These are phyloP conservation scores for Leptinotarsa undecemlineata DNA, from an alignment of 1,140 invertebrate genomes.

Conservation along the genomic window DNA sequence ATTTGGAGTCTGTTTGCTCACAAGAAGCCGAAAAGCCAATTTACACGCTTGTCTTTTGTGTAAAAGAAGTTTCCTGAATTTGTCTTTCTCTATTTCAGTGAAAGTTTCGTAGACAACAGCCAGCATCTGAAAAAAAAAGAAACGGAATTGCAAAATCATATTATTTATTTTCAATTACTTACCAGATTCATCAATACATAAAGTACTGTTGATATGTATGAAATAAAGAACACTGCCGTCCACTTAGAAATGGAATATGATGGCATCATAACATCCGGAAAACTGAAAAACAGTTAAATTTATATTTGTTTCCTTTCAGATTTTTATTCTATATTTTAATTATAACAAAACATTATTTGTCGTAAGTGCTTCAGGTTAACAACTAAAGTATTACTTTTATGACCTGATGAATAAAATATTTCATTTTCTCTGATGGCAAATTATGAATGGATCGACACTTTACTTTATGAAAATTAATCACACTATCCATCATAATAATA, in stretches of 20 bases:
- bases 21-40: slow-evolving; percentile 78
- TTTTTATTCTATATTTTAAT: too few relatives aligned
- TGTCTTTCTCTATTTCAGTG: slow-evolving; percentile 84
- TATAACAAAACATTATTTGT: too few relatives aligned
- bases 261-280: slow-evolving; percentile 93
- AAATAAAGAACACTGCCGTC: slow-evolving; percentile 85
- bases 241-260: slow-evolving; percentile 79
- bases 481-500: too few relatives aligned
- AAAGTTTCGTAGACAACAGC: slow-evolving; percentile 92
- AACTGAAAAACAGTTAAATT: slow-evolving; percentile 61
- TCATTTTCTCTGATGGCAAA: too few relatives aligned
- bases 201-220: slow-evolving; percentile 77
- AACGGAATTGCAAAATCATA: not conserved
- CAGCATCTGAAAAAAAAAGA: slow-evolving; percentile 66
- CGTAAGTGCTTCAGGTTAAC: too few relatives aligned
- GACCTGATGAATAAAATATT: too few relatives aligned
- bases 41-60: slow-evolving; percentile 84
- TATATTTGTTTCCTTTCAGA: slow-evolving; percentile 7
- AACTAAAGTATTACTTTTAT: too few relatives aligned
- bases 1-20: slow-evolving; percentile 72
- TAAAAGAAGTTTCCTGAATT: slow-evolving; percentile 81
- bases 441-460: too few relatives aligned
- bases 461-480: too few relatives aligned
- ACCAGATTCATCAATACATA: slow-evolving; percentile 91
- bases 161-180: slow-evolving; percentile 47